These are phyloP conservation scores for Bombus pyrosoma DNA, from an alignment of 1,140 invertebrate species.

Conservation along the genomic window DNA sequence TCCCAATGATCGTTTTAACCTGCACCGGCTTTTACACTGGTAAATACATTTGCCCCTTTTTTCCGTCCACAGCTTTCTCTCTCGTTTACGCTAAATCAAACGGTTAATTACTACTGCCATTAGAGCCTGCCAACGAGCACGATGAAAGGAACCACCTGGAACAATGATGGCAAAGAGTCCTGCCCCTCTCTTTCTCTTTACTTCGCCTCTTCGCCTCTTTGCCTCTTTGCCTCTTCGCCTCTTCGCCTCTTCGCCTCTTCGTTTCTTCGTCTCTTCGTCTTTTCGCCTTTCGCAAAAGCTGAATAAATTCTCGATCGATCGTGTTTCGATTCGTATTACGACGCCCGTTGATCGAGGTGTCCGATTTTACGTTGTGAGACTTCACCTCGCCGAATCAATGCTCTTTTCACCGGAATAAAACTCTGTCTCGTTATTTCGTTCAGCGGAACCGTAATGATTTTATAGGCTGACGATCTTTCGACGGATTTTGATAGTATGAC, in stretches of 20 bases:
- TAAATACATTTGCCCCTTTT: neutral
- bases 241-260: neutral
- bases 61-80: neutral
- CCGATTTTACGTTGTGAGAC: neutral
- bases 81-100: slow-evolving; percentile 1
- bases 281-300: neutral
- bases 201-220: neutral
- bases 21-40: neutral
- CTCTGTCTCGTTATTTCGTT: neutral
- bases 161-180: neutral
- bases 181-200: neutral
- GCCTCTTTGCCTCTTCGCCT: neutral
- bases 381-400: neutral
- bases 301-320: slow-evolving; percentile 13
- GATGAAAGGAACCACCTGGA: neutral
- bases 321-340: neutral
- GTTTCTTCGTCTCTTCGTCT: neutral
- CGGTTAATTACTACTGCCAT: slow-evolving; percentile 19
- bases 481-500: neutral
- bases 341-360: neutral
- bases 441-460: neutral
- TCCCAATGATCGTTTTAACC: neutral
- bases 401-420: neutral
- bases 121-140: slow-evolving; percentile 1
- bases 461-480: neutral